Conservation (phyloP, 2,113 vertebrate genomes). For the Lichenostomus cassidix region DNA sequence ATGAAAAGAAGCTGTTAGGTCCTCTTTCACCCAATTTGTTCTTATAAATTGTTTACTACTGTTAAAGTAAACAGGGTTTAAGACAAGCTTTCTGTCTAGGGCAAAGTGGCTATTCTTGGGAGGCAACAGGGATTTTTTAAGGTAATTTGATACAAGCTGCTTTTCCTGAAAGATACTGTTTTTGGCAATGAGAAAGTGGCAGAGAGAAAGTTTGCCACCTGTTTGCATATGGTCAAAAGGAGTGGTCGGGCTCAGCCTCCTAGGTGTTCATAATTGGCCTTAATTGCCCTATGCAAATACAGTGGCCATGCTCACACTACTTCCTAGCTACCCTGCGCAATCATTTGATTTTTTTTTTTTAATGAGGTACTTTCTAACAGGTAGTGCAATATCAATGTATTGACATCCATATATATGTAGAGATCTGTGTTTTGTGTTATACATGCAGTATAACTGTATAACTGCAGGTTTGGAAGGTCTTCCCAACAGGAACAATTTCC, state of each 20-base stretch:
- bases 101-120: background rate
- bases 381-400: background rate
- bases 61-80: background rate
- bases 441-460: background rate
- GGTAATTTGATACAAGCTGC: background rate
- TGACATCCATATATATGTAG: background rate
- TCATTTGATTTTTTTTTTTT: background rate
- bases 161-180: background rate
- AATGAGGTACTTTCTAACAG: background rate
- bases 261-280: background rate
- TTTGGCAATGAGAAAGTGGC: background rate
- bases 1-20: background rate
- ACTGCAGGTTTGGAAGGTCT: background rate
- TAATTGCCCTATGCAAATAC: background rate
- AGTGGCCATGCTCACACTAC: background rate
- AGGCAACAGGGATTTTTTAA: background rate
- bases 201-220: background rate
- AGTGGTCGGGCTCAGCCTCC: background rate
- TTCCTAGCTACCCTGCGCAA: background rate
- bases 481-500: background rate
- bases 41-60: background rate
- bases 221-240: background rate
- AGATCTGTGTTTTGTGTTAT: background rate
- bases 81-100: background rate
- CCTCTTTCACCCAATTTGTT: background rate